Evolutionary conservation across 30 jellyfish, hydroid and myxozoan species (phyloP).

Genomic region (Nemopilema nomurai): DNA sequence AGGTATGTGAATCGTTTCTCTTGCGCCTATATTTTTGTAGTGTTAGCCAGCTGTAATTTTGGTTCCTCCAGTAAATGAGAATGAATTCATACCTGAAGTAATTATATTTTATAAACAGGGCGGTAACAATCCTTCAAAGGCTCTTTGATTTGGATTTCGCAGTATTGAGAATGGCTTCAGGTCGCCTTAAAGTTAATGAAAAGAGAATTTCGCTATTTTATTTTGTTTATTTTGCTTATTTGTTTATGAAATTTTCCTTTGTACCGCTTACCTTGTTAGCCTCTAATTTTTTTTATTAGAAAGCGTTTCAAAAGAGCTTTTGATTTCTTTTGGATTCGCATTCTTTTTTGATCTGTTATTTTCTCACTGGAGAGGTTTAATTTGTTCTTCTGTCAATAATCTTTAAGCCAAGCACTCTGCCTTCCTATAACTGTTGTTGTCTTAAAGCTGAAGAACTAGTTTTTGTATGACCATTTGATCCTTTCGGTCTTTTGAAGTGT

Average conservation of each 20-base stretch:
- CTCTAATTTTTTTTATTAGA: too few species aligned
- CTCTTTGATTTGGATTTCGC: too few species aligned
- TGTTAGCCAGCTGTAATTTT: too few species aligned
- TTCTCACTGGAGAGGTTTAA: neutral
- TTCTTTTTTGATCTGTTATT: neutral
- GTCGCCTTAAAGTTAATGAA: too few species aligned
- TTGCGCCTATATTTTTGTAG: neutral
- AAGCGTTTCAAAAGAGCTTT: neutral
- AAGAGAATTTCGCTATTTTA: too few species aligned
- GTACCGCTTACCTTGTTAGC: neutral
- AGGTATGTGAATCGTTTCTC: conserved; percentile 59
- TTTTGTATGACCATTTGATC: neutral
- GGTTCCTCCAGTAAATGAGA: too few species aligned
- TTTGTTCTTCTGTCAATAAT: neutral
- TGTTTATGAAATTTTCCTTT: too few species aligned
- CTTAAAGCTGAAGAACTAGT: neutral
- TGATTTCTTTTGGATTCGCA: neutral
- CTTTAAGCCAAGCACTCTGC: neutral
- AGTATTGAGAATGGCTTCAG: too few species aligned
- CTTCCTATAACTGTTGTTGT: neutral
- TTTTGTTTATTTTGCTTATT: neutral
- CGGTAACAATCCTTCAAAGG: too few species aligned
- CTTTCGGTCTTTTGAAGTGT: neutral
- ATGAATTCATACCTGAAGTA: too few species aligned
- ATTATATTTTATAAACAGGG: too few species aligned